Evolutionary conservation across 2,113 vertebrate genomes (phyloP).

Genomic region (Jacana jacana): DNA sequence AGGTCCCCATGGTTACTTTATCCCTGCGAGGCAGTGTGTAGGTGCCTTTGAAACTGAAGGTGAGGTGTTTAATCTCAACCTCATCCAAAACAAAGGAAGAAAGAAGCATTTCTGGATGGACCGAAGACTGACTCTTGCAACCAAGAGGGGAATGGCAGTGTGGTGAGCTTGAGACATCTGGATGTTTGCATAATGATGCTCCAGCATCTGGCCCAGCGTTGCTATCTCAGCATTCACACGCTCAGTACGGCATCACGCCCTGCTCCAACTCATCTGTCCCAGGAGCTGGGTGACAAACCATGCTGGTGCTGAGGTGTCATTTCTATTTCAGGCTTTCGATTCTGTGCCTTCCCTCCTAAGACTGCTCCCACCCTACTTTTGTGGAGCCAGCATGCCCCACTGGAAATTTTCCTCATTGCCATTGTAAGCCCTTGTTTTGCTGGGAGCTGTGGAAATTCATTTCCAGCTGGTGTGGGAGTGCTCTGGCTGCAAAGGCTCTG

Average conservation of each 20-base stretch:
- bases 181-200: constrained; percentile 35
- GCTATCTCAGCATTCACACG: not conserved
- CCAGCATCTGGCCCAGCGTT: not conserved
- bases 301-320: not conserved
- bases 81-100: not conserved
- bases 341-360: not conserved
- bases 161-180: constrained; percentile 43
- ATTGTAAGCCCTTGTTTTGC: not conserved
- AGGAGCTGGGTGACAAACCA: not conserved
- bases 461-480: not conserved
- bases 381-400: not conserved
- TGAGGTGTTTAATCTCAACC: not conserved
- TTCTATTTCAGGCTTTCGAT: not conserved
- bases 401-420: not conserved
- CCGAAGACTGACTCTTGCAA: not conserved
- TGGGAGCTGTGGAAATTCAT: constrained; percentile 25
- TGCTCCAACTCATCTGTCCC: not conserved
- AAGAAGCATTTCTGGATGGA: not conserved
- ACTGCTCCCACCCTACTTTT: not conserved
- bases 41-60: not conserved
- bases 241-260: not conserved
- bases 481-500: constrained; percentile 11
- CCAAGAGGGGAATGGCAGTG: not conserved
- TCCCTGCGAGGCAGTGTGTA: not conserved
- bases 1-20: not conserved